Base-by-base conservation (phyloP, 2,113 vertebrate genomes). In the Bujurquina vittata region DNA sequence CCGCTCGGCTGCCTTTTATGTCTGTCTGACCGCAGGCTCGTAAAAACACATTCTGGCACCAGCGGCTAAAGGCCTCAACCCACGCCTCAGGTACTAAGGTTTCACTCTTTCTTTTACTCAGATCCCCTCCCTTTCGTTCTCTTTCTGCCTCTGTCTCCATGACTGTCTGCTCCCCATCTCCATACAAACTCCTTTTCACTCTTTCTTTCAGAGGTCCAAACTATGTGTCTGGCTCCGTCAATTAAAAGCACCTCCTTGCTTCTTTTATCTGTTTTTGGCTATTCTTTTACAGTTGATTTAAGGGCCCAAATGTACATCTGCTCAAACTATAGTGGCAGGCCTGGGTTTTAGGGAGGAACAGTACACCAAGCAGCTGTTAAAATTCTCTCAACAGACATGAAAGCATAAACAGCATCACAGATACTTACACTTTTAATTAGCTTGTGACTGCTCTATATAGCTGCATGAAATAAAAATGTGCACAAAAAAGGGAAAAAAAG, bases 11-110 rank as follows among this genome's bases (percentile, higher is more conserved):
- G 92, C 88, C 90, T 95, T 95, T 95, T 96, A 96, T 95, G 92
- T 91, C 92, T 83, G 93, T 93, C 94, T 93, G 93, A 94, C 94
- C 94, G 74, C 93, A 92, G 91, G 87, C 94, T 95, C 91, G 79
- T 96, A 95, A 96, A 95, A 95, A 92, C 91, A 81, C 87, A 91
- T 92, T 92, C 87, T 91, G 93, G 94, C 92, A 93, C 90, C 93
- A 79, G 81, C 86, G 77, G 90, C 93, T 87, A 93, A 90, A 91
- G 90, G 88, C 90, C 91, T 88, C 90, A 76, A 88, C 90, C 89
- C 92, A 90, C 77, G 83, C 89, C 86, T 88, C 91, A 94, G 93
- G 90, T 93, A 93, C 94, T 95, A 92, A 89, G 89, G 93, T 95
- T 95, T 94, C 93, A 87, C 87, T 92, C 80, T 76, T 84, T 92